Percentiles rank a stretch among this genome's conserved stretches.
Evolutionary conservation across 2,797 vertebrate genomes (phyloP).

Genomic region (Microctenopoma lineatum): DNA sequence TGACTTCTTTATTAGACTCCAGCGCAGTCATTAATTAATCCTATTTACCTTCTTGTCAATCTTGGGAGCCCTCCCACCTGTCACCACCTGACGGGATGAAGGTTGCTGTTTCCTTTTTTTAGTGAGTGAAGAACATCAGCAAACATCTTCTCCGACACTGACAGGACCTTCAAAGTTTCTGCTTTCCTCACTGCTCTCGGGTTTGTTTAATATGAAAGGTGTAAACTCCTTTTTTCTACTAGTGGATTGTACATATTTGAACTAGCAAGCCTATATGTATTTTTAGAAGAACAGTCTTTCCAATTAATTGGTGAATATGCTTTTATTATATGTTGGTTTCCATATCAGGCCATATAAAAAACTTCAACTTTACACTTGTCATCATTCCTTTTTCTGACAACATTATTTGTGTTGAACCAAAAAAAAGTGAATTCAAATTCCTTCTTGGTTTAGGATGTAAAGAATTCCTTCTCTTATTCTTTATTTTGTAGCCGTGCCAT

Average conservation of each 20-base stretch:
- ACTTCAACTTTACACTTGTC: slow-evolving; percentile 29
- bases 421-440: slow-evolving; percentile 24
- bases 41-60: slow-evolving; percentile 59
- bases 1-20: slow-evolving; percentile 58
- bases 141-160: slow-evolving; percentile 11
- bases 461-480: slow-evolving; percentile 67
- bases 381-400: slow-evolving; percentile 24
- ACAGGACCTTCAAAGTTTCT: slow-evolving; percentile 2
- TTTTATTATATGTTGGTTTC: background rate
- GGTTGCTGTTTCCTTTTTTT: slow-evolving; percentile 24
- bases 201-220: slow-evolving; percentile 10
- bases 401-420: slow-evolving; percentile 28
- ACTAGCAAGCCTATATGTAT: slow-evolving; percentile 9
- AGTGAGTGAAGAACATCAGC: background rate
- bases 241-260: slow-evolving; percentile 1
- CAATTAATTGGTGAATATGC: background rate
- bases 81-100: slow-evolving; percentile 36
- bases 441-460: slow-evolving; percentile 41
- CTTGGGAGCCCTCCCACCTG: slow-evolving; percentile 40
- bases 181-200: background rate
- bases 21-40: slow-evolving; percentile 62
- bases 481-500: slow-evolving; percentile 54
- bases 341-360: background rate
- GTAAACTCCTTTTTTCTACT: background rate
- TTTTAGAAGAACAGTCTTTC: slow-evolving; percentile 27